Conservation (phyloP, 2,797 vertebrate species). For the Pteronotus mesoamericanus region DNA sequence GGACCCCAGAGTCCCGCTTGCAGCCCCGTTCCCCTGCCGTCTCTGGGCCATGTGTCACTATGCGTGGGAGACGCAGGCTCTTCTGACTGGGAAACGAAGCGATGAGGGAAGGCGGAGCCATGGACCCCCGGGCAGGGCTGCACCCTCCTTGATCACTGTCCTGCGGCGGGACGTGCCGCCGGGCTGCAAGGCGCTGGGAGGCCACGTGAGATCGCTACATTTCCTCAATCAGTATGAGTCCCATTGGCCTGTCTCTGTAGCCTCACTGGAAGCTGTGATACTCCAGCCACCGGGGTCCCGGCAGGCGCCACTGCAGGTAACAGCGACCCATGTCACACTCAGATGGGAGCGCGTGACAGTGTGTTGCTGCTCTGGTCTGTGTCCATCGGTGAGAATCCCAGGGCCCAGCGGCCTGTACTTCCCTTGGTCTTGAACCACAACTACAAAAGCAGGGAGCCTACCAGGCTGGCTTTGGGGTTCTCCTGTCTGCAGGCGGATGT, state of each 20-base stretch:
- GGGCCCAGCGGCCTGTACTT: not conserved
- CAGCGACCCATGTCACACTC: too few species aligned
- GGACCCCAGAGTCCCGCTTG: not conserved
- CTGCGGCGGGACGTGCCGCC: not conserved
- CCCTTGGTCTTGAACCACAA: not conserved
- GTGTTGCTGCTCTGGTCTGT: too few species aligned
- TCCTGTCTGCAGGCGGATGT: not conserved
- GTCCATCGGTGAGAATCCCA: not conserved
- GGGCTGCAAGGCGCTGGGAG: not conserved
- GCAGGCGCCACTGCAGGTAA: fast-evolving
- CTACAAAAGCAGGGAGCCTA: not conserved
- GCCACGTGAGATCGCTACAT: not conserved
- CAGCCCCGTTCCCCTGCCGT: not conserved
- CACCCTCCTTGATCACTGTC: not conserved
- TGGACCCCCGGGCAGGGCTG: not conserved
- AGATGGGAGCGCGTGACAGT: fast-evolving
- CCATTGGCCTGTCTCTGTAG: not conserved
- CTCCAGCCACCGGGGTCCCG: fast-evolving
- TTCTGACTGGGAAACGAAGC: not conserved
- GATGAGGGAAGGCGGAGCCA: too few species aligned
- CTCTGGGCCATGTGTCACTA: not conserved
- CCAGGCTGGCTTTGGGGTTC: not conserved
- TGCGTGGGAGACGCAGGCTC: not conserved
- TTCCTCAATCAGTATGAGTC: not conserved
- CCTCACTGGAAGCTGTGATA: not conserved